Evolutionary conservation across 2,797 vertebrate species (phyloP), one percentile per base, ranked within the genome.

Genomic region (Zenarchopterus dispar): DNA sequence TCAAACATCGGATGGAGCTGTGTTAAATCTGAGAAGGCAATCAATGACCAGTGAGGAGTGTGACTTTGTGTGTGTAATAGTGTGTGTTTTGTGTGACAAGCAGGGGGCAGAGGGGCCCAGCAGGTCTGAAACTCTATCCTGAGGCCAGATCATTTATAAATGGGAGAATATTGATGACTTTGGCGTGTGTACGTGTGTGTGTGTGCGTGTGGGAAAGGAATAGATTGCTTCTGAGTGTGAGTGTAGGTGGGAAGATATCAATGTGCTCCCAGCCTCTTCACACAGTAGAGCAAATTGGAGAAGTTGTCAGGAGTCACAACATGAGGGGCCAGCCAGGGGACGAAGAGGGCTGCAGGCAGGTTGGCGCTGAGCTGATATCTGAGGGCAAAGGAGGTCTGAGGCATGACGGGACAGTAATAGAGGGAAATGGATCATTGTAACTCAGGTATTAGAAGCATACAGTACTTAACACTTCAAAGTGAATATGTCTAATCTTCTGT

Each of bases 301-400:
- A 92, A 93, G 94, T 95, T 96, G 95, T 95, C 93, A 94, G 91
- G 93, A 96, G 94, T 94, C 93, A 95, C 93, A 96, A 95, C 94
- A 96, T 63, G 48, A 89, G 91, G 87, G 89, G 89, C 91, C 89
- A 90, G 82, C 70, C 74, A 67, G 80, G 75, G 87, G 82, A 83
- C 13, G 56, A 73, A 47, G 65, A 80, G 77, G 62, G 81, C 84
- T 77, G 75, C 56, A 90, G 87, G 84, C 91, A 85, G 87, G 56
- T 62, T 0, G 54, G 78, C 81, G 90, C 89, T 89, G 70, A 71
- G 79, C 85, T 84, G 78, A 78, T 70, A 75, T 70, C 85, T 79
- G 58, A 69, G 58, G 36, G 36, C 5, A 43, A 53, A 56, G 4
- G 62, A 41, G 56, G 45, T 75, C 70, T 66, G 64, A 66, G 81